Evolutionary conservation across 2,888 invertebrate genomes (phyloP), one percentile per base, ranked within the genome.

Genomic region (Girardia tigrina): DNA sequence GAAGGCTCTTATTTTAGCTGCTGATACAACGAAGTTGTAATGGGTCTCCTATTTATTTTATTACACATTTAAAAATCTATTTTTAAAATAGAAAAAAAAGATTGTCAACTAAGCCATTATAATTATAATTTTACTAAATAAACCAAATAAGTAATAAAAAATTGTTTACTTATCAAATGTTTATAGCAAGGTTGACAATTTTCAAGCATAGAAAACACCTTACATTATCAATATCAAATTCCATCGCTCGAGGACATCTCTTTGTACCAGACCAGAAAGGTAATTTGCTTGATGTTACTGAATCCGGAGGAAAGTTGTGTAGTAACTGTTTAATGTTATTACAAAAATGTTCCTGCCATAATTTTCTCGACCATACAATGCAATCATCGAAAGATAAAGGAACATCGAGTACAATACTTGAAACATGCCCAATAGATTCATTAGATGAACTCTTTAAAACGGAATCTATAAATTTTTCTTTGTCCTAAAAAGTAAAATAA

Each of bases 231-330:
- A 36, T 1, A 23, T 77, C 56, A n/a, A 75, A 77, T 36, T n/a
- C 23, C 23, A 77, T 16, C 14, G 77, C 70, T 14, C 56, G 70
- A 26, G 98, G 98, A 83, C 97, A 98, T 69, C 95, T 88, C 85
- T 98, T 94, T 0, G 92, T 91, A 0, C 92, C 97, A 0, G 95
- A 95, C 98, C 98, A 98, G 87, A 98, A 98, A 0, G 91, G 90
- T 76, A 92, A 85, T 29, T 87, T 87, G 42, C 85, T 82, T 78
- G 83, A 84, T 6, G 87, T 87, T 29, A 82, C 85, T 84, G 91
- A 91, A 85, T 94, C 91, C 0, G 91, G 89, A 6, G 98, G 98
- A 86, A 98, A 98, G 86, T 95, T 98, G 86, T 90, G 95, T 29
- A 98, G 87, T 79, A 98, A 87, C 85, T 99, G 98, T 79, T 90